phyloP scores from a whole-genome alignment of 2,888 invertebrate genomes.

The Aricia artaxerxes region DNA sequence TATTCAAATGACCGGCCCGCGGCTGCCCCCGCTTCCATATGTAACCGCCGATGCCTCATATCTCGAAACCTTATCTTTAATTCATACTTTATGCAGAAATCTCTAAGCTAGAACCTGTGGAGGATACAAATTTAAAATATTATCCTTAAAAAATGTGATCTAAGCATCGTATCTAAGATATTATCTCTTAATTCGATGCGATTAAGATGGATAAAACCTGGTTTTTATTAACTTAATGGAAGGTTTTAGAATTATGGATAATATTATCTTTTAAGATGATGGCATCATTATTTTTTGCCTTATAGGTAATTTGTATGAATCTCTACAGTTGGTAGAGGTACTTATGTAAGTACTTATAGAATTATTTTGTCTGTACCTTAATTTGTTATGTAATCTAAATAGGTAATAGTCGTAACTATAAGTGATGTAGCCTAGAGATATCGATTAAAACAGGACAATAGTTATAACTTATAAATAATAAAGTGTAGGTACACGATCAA shows the following conservation, averaged over 20 bases:
- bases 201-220: not conserved
- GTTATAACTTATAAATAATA: not conserved
- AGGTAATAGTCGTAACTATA: too few relatives aligned
- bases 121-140: not conserved
- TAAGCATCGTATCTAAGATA: not conserved
- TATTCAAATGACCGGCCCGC: constrained; percentile 54
- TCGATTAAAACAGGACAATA: not conserved
- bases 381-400: too few relatives aligned
- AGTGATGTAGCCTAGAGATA: too few relatives aligned
- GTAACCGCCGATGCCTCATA: constrained; percentile 19
- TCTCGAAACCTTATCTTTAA: constrained; percentile 17
- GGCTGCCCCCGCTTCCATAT: constrained; percentile 42
- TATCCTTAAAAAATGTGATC: not conserved
- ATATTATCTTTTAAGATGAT: not conserved
- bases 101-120: constrained; percentile 21
- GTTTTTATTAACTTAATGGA: not conserved
- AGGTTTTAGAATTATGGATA: not conserved
- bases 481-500: constrained; percentile 30
- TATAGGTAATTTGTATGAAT: too few relatives aligned
- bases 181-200: constrained; percentile 1
- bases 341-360: too few relatives aligned
- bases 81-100: constrained; percentile 26
- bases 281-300: not conserved
- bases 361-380: too few relatives aligned
- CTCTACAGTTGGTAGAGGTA: too few relatives aligned